These are phyloP conservation scores for Hoplostethus mediterraneus DNA, from an alignment of 2,797 vertebrate genomes.

Conservation along the genomic window DNA sequence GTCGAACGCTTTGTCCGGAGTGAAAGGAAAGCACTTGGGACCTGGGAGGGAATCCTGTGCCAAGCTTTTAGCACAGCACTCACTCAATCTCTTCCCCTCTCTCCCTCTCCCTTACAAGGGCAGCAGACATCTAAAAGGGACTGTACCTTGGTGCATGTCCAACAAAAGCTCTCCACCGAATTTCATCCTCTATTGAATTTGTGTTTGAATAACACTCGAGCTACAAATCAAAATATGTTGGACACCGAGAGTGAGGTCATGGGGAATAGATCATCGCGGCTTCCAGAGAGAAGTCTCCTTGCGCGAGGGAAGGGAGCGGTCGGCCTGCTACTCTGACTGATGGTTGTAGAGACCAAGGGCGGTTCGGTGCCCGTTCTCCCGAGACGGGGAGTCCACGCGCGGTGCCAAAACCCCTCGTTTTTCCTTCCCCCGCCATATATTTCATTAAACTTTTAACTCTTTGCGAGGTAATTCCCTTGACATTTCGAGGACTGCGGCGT, in stretches of 20 bases:
- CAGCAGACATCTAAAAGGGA: constrained; percentile 76
- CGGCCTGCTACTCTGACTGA: constrained; percentile 76
- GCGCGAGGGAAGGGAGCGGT: constrained; percentile 69
- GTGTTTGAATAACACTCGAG: constrained; percentile 81
- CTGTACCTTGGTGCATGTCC: constrained; percentile 79
- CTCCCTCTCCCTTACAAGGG: constrained; percentile 66
- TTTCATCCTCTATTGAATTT: constrained; percentile 81
- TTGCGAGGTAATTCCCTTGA: constrained; percentile 80
- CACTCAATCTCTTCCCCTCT: constrained; percentile 7
- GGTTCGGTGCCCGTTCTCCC: constrained; percentile 69
- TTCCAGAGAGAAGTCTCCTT: constrained; percentile 77
- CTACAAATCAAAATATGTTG: constrained; percentile 81
- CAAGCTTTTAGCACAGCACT: constrained; percentile 54
- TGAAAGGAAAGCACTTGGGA: constrained; percentile 58
- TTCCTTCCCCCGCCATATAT: constrained; percentile 72
- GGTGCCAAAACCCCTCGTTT: constrained; percentile 83
- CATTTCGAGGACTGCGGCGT: constrained; percentile 70
- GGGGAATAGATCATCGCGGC: constrained; percentile 74
- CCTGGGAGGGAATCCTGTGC: constrained; percentile 58
- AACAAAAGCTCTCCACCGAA: constrained; percentile 82
- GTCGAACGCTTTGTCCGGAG: constrained; percentile 61
- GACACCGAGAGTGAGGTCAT: constrained; percentile 78
- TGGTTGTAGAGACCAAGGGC: constrained; percentile 64
- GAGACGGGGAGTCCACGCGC: constrained; percentile 62
- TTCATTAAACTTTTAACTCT: constrained; percentile 85